Evolutionary conservation across 1,140 invertebrate species (phyloP).

Genomic region (Drosophila teissieri): DNA sequence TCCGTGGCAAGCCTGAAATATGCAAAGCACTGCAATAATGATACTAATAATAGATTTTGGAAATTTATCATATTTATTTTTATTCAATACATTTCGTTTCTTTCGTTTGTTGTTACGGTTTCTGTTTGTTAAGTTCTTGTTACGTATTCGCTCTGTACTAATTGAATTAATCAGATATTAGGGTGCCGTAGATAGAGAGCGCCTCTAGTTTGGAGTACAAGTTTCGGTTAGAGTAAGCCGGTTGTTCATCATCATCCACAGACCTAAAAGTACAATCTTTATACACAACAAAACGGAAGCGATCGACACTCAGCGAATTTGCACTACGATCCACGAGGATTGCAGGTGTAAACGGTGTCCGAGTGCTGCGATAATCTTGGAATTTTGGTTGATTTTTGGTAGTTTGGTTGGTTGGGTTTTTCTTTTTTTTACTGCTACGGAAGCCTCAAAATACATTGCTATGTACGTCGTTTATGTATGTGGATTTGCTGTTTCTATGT

Average conservation of each 20-base stretch:
- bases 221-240: constrained; percentile 36
- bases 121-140: constrained; percentile 50
- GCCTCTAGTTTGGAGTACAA: constrained; percentile 33
- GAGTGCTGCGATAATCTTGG: constrained; percentile 16
- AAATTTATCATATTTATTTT: constrained; percentile 66
- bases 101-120: constrained; percentile 49
- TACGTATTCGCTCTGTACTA: constrained; percentile 53
- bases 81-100: constrained; percentile 78
- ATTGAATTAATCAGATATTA: constrained; percentile 54
- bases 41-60: constrained; percentile 17
- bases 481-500: constrained; percentile 41
- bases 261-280: constrained; percentile 25
- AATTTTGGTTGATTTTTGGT: constrained; percentile 15
- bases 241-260: constrained; percentile 5
- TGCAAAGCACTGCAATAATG: background rate
- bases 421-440: constrained; percentile 53
- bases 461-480: constrained; percentile 32
- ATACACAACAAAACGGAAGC: constrained; percentile 36
- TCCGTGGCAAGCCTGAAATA: no score
- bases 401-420: constrained; percentile 6
- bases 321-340: background rate
- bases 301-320: constrained; percentile 8
- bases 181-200: constrained; percentile 32
- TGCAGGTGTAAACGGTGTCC: constrained; percentile 9
- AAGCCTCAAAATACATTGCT: constrained; percentile 54